Evolutionary conservation across 2,113 vertebrate species (phyloP).

Genomic region (Laterallus jamaicensis): DNA sequence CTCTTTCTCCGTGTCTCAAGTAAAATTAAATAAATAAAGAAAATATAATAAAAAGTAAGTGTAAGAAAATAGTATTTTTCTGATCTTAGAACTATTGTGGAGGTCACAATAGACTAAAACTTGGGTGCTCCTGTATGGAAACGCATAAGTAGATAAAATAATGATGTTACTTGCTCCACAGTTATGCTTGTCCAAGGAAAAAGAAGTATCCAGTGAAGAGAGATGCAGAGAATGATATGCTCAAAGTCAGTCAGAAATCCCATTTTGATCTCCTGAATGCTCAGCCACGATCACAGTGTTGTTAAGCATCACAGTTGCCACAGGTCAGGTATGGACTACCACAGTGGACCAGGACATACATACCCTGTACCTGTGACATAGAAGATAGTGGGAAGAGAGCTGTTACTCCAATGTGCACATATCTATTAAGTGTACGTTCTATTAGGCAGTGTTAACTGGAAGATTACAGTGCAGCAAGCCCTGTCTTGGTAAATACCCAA

Average conservation of each 20-base stretch:
- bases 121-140: not conserved
- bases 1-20: not conserved
- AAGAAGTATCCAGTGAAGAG: not conserved
- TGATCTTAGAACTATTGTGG: not conserved
- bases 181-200: not conserved
- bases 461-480: not conserved
- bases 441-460: not conserved
- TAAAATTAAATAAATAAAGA: not conserved
- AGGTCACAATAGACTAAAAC: not conserved
- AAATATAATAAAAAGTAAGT: not conserved
- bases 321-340: not conserved
- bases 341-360: fast-evolving
- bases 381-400: not conserved
- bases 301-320: not conserved
- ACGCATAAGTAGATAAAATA: not conserved
- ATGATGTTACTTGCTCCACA: not conserved
- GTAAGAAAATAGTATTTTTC: not conserved
- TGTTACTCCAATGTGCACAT: not conserved
- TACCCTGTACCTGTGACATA: not conserved
- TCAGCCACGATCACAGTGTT: not conserved
- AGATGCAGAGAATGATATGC: not conserved
- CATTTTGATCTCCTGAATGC: not conserved
- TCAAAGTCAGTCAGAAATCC: not conserved
- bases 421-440: not conserved
- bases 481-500: not conserved